Evolutionary conservation across 2,113 vertebrate species (phyloP).

Genomic region (Collichthys lucidus): DNA sequence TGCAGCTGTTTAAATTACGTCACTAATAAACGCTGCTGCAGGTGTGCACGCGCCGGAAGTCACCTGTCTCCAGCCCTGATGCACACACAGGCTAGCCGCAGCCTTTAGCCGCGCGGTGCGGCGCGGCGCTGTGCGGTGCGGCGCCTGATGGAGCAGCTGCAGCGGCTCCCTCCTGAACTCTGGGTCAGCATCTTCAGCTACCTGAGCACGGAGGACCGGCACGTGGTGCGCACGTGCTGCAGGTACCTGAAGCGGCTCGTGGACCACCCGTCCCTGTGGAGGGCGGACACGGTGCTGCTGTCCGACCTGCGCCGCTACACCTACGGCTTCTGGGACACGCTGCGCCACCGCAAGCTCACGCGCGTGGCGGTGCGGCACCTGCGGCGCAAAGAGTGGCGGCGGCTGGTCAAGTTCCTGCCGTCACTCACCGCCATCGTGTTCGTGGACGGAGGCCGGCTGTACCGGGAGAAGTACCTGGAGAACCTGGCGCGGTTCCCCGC

Average conservation of each 20-base stretch:
- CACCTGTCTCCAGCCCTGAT: no score
- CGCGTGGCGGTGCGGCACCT: conserved; percentile 69
- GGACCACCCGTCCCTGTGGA: conserved; percentile 73
- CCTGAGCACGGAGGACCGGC: conserved; percentile 64
- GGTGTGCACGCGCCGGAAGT: not conserved
- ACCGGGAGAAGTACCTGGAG: conserved; percentile 70
- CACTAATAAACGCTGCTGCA: not conserved
- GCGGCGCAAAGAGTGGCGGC: conserved; percentile 74
- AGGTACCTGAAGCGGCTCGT: conserved; percentile 49
- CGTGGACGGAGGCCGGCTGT: conserved; percentile 66
- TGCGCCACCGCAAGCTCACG: conserved; percentile 58
- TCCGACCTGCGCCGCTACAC: conserved; percentile 75
- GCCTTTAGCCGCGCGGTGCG: not conserved
- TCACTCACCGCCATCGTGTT: conserved; percentile 68
- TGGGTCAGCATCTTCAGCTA: conserved; percentile 70
- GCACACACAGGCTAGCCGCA: no score
- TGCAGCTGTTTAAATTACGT: no score
- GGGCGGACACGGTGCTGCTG: conserved; percentile 51
- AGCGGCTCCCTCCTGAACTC: conserved; percentile 65
- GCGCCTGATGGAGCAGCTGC: conserved; percentile 44
- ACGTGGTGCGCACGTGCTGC: conserved; percentile 60
- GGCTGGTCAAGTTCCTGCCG: conserved; percentile 71
- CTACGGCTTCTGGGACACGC: conserved; percentile 73
- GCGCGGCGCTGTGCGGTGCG: no score
- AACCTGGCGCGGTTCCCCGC: conserved; percentile 54